Evolutionary conservation across 1,140 invertebrate species (phyloP).

Genomic region (Lethrus apterus): DNA sequence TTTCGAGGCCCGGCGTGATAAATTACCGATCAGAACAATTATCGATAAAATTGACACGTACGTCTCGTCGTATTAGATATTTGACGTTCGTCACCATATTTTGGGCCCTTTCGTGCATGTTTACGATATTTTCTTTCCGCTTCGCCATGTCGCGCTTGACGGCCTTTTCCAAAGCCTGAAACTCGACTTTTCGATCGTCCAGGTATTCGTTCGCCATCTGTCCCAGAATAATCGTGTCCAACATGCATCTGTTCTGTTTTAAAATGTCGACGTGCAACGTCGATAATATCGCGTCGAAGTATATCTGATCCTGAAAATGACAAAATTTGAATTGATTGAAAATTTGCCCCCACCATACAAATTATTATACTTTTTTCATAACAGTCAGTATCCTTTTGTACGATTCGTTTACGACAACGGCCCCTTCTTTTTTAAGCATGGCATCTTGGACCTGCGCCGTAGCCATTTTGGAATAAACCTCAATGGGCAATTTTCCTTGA

Average conservation of each 20-base stretch:
- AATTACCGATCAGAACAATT: too few species aligned
- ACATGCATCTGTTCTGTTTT: constrained; percentile 50
- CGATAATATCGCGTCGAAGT: constrained; percentile 51
- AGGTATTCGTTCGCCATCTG: constrained; percentile 55
- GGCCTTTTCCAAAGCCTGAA: constrained; percentile 46
- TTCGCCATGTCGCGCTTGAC: constrained; percentile 55
- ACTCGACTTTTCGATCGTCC: constrained; percentile 50
- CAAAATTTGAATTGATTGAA: not conserved
- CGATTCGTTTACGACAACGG: constrained; percentile 49
- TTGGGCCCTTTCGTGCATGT: constrained; percentile 45
- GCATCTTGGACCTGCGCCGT: constrained; percentile 48
- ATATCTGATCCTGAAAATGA: constrained; percentile 47
- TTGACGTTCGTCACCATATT: constrained; percentile 49
- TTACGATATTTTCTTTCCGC: constrained; percentile 46
- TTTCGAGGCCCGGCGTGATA: too few species aligned
- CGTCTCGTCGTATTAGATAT: constrained; percentile 51
- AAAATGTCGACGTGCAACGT: constrained; percentile 47
- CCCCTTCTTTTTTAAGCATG: constrained; percentile 52
- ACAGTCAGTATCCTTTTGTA: constrained; percentile 52
- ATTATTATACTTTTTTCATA: constrained; percentile 50
- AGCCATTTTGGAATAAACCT: constrained; percentile 40
- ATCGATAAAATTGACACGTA: constrained; percentile 30
- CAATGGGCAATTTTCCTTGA: constrained; percentile 1
- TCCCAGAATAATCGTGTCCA: constrained; percentile 52
- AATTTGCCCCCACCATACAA: too few species aligned